Evolutionary conservation across 2,113 vertebrate genomes (phyloP).

Genomic region (Notarius lentiginosus): DNA sequence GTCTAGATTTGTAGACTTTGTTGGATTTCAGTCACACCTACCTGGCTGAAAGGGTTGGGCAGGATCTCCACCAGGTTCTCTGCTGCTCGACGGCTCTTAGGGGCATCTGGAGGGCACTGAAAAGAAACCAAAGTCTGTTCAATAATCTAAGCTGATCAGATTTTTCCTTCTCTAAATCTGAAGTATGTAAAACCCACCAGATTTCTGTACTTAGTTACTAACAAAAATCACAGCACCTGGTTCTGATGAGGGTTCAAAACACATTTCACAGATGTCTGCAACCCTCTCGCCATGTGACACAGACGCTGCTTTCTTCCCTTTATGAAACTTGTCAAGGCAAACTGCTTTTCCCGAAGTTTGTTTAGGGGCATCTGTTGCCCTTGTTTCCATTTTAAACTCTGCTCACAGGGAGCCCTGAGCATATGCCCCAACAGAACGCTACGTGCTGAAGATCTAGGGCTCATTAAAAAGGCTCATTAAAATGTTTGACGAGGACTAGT

Average conservation of each 20-base stretch:
- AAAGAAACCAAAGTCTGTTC: not conserved
- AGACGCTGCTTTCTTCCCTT: not conserved
- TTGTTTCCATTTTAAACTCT: conserved; percentile 58
- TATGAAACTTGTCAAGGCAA: conserved; percentile 20
- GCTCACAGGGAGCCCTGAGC: conserved; percentile 60
- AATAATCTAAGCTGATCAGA: not conserved
- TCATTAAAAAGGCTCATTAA: conserved; percentile 54
- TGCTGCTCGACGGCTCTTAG: conserved; percentile 87
- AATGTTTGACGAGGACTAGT: conserved; percentile 32
- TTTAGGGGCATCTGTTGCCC: conserved; percentile 40
- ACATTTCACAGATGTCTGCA: conserved; percentile 18
- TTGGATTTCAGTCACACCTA: conserved; percentile 49
- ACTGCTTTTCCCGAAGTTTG: conserved; percentile 12
- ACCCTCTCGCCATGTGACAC: not conserved
- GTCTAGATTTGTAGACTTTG: not conserved
- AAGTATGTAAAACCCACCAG: not conserved
- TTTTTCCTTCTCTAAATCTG: not conserved
- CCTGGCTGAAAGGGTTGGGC: conserved; percentile 75
- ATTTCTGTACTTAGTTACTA: not conserved
- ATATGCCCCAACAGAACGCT: conserved; percentile 50
- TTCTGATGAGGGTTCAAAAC: not conserved
- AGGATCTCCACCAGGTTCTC: conserved; percentile 82
- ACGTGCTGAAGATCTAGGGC: conserved; percentile 35
- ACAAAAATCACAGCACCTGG: not conserved
- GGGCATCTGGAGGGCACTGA: conserved; percentile 82